Conservation (phyloP, 2,113 vertebrate genomes). For the Cathartes aura region DNA sequence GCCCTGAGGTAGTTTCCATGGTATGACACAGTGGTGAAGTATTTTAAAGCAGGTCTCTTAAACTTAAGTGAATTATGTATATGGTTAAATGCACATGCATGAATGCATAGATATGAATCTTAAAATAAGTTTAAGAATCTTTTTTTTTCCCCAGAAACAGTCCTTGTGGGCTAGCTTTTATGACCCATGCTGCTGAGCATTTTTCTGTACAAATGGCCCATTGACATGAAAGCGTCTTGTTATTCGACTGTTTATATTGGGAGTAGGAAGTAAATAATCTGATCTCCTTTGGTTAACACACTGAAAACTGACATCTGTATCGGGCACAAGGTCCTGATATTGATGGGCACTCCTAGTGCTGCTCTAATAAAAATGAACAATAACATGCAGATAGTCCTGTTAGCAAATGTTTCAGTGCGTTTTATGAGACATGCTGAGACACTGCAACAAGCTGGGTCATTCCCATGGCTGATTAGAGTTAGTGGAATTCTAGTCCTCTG, state of each 20-base stretch:
- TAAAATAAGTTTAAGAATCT: conserved; percentile 37
- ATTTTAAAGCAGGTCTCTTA: conserved; percentile 59
- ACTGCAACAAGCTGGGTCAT: not conserved
- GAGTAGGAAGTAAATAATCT: not conserved
- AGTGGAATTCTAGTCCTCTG: not conserved
- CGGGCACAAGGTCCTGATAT: not conserved
- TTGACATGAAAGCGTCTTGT: not conserved
- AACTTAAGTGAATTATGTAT: conserved; percentile 59
- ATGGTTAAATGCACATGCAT: conserved; percentile 51
- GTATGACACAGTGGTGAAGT: conserved; percentile 69
- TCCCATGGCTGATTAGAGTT: not conserved
- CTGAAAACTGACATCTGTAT: conserved; percentile 13
- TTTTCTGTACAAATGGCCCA: not conserved
- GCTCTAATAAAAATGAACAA: conserved; percentile 11
- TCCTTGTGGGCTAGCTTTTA: not conserved
- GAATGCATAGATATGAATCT: conserved; percentile 58
- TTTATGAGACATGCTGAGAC: not conserved
- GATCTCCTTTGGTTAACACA: not conserved
- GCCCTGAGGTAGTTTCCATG: conserved; percentile 75
- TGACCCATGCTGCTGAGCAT: not conserved
- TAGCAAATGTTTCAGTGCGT: not conserved
- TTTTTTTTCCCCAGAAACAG: not conserved
- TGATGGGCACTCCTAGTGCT: not conserved
- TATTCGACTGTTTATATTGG: not conserved
- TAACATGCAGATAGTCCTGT: not conserved